Evolutionary conservation across 2,113 vertebrate species (phyloP).

Genomic region (Thalassoma bifasciatum): DNA sequence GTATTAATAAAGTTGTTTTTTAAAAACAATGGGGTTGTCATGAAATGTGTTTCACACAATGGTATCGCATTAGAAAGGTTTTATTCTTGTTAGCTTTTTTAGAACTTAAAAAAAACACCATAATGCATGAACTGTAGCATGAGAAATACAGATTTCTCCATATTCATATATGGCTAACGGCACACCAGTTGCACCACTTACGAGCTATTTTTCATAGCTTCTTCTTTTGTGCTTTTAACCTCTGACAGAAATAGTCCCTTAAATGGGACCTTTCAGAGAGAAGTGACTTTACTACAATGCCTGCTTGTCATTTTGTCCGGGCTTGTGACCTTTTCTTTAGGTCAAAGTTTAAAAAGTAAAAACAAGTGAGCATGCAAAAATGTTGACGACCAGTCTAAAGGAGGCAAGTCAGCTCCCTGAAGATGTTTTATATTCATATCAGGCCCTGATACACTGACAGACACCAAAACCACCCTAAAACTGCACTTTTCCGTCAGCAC

Average conservation of each 20-base stretch:
- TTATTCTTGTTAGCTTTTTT: no score
- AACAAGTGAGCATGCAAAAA: not conserved
- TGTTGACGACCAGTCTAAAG: no score
- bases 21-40: not conserved
- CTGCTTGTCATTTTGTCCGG: not conserved
- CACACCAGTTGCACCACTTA: no score
- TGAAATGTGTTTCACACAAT: no score
- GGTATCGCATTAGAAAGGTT: no score
- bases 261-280: not conserved
- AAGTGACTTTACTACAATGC: not conserved
- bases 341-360: not conserved
- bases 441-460: not conserved
- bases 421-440: not conserved
- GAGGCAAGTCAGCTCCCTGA: not conserved
- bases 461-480: not conserved
- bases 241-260: not conserved
- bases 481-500: not conserved
- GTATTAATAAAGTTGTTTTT: constrained; percentile 84
- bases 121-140: no score
- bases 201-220: no score
- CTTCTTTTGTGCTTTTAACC: not conserved
- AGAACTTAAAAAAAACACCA: no score
- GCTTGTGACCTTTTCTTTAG: not conserved
- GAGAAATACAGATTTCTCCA: no score
- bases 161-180: no score